Base-by-base conservation (phyloP, 2,113 vertebrate species). In the Paracanthobrama guichenoti region DNA sequence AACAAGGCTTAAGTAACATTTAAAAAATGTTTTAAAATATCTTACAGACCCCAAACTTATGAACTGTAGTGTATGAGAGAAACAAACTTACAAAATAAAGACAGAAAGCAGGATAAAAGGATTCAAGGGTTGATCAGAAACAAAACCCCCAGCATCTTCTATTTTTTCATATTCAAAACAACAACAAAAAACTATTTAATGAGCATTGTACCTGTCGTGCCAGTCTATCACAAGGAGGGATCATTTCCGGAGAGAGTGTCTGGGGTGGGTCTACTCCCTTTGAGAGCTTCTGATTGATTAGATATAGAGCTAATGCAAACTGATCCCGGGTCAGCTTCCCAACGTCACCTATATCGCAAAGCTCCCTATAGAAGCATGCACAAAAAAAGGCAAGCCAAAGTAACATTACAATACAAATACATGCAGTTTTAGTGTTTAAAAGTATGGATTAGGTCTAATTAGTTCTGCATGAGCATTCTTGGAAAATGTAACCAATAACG, bases 281-380 rank as follows among this genome's bases (percentile, higher is more conserved):
- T 16, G 91, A 93, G 88, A 99, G 89, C 91, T 97, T 99, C 91
- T 97, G 96, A 92, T 97, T 98, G 91, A 99, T 99, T 86, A 99
- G 94, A 93, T 99, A 93, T 84, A 99, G 96, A 16, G 98, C 97
- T 93, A 99, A 92, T 8, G 97, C 97, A 94, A 99, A 99, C 90
- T 99, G 98, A 55, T 99, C 98, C 88, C 96, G 94, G 88, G 96
- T 96, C 90, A 99, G 96, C 89, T 98, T 99, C 55, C 98, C 98
- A 0, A 96, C 95, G 91, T 96, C 94, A 88, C 96, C 96, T 86
- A 96, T 97, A 91, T 99, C 98, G 93, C 97, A 99, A 7, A 99
- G 95, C 86, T 97, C 95, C 98, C 98, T 99, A 94, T 10, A 82
- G 12, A 86, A 71, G 74, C 35, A 48, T 46, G 69, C 9, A 46